Base-by-base conservation (phyloP, 2,113 vertebrate species). In the Gasterosteus aculeatus region DNA sequence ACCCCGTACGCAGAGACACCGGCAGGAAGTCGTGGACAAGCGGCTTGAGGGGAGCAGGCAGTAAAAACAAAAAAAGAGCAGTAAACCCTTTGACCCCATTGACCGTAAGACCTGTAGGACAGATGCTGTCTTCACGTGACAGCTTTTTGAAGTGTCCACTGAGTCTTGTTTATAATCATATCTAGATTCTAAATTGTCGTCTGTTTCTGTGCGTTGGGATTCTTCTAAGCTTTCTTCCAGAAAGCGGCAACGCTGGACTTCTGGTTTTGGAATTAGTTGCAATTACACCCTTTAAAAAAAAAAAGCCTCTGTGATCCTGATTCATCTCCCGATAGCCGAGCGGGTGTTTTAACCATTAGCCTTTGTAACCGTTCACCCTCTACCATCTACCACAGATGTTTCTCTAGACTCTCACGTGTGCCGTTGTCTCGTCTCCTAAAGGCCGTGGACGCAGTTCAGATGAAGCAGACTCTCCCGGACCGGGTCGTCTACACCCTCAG, bases 401-500 rank as follows among this genome's bases (percentile, higher is more conserved):
- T 57, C 16, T 22, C 31, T 15, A 2, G 9, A 16, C 0, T 47
- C 46, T 51, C 6, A 51, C 49, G 9, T 22, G 31, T 79, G 56
- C 42, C 42, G 35, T 69, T 57, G 41, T 71, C 4, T 42, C 64
- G 33, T 39, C 77, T 74, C 44, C 54, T 29, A 8, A 65, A 95
- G 94, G 94, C 92, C 82, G 71, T 75, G 61, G 77, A 78, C 18
- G 92, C 90, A 16, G 53, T 88, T 54, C 87, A 80, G 80, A 77
- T 49, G 22, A 93, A 88, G 56, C 39, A 92, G 61, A 63, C 31
- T 7, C 59, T 89, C 11, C 75, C 75, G 1, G 90, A 90, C 66
- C 69, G 29, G 51, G 88, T 91, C 65, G 18, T 81, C 58, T 97
- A 98, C 89, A 97, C 93, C 3, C 86, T 99, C 85, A 95, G 78